Conservation (phyloP, 2,888 invertebrate species). For the Harpalus rubripes region DNA sequence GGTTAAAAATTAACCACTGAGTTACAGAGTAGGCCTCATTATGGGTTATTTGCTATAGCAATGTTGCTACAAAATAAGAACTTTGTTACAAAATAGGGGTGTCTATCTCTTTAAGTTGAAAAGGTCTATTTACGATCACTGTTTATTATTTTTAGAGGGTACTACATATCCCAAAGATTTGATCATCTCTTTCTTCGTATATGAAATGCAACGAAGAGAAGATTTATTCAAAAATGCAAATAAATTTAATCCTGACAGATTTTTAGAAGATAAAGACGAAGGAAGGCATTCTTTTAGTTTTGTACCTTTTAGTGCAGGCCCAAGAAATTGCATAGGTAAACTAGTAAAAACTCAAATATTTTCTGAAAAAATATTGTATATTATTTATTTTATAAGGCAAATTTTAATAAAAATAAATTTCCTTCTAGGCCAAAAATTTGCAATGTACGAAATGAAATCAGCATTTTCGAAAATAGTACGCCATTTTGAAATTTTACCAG, state of each 20-base stretch:
- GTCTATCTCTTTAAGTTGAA: too few relatives aligned
- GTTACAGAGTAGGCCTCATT: too few relatives aligned
- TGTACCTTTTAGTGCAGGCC: slow-evolving; percentile 63
- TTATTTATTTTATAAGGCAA: background rate
- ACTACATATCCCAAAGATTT: slow-evolving; percentile 54
- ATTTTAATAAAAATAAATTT: background rate
- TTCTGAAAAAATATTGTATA: too few relatives aligned
- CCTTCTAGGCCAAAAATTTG: slow-evolving; percentile 75
- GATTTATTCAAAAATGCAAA: slow-evolving; percentile 68
- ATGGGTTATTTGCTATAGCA: too few relatives aligned
- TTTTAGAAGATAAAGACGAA: slow-evolving; percentile 71
- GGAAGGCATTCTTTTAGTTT: slow-evolving; percentile 72
- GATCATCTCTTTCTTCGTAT: slow-evolving; percentile 11
- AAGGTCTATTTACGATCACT: too few relatives aligned
- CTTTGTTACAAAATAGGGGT: too few relatives aligned
- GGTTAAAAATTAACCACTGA: too few relatives aligned
- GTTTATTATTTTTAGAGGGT: slow-evolving; percentile 61
- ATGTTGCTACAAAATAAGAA: too few relatives aligned
- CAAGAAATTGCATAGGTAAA: slow-evolving; percentile 62
- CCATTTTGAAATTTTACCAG: slow-evolving; percentile 74
- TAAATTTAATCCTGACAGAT: slow-evolving; percentile 75
- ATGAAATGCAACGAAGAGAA: slow-evolving; percentile 55
- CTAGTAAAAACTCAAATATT: too few relatives aligned
- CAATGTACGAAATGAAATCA: slow-evolving; percentile 76
- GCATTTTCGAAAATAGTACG: slow-evolving; percentile 73